Base-by-base conservation (phyloP, 2,797 vertebrate genomes). In the Hozukius guyotensis region DNA sequence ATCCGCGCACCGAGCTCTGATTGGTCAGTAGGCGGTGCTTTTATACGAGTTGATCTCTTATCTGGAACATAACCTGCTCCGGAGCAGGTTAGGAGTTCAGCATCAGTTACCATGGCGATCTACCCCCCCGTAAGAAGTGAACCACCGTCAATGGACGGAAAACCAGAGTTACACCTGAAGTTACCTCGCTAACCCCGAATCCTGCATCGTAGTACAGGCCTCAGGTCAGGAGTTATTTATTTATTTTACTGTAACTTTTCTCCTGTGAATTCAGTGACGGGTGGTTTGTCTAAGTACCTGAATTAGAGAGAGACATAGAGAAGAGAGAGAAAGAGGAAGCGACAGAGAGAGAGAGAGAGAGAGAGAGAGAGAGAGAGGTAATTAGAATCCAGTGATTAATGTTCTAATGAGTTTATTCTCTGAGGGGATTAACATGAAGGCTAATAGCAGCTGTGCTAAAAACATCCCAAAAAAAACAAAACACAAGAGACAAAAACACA, bases 341-440 rank as follows among this genome's bases (percentile, higher is more conserved):
- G 57, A 53, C 60, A 63, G n/a, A 18, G 34, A 16, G 52, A 56
- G 38, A 65, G 57, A 67, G 27, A 42, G 25, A 69, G 46, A 68
- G 72, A 75, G 29, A n/a, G 8, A 72, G n/a, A 74, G 72, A 80
- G 82, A 78, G 72, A 87, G 91, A 90, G 90, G 89, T 94, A 94
- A 95, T 95, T 94, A 95, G 91, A 95, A 94, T 90, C 86, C 81
- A 92, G 86, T 93, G 92, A 95, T 95, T 94, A 94, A 94, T 90
- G 92, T 95, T 92, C 94, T 95, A 95, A 95, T 95, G 93, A 95
- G 92, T 94, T 93, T 92, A 94, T 94, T 93, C 94, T 94, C 94
- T 55, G 75, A 84, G 93, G 94, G 93, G 94, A 95, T 95, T 94
- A 94, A 78, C 87, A 88, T 69, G 84, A 68, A 75, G 81, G 87